Conservation (phyloP, 1,140 invertebrate genomes). For the Listronotus oregonensis region DNA sequence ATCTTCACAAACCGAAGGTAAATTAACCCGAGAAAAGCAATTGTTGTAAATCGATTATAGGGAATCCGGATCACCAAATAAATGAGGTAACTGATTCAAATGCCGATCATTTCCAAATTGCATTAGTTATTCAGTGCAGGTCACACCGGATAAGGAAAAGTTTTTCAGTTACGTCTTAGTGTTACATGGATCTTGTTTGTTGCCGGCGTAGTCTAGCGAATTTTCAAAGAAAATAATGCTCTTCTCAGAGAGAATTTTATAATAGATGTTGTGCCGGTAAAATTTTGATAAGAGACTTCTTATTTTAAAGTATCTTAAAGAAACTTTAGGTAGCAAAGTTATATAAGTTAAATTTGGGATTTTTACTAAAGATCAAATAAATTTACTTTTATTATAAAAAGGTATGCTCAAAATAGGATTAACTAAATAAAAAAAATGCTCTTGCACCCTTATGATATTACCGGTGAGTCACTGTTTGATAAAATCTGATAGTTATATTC, state of each 20-base stretch:
- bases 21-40: neutral
- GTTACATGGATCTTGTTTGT: constrained; percentile 33
- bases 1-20: neutral
- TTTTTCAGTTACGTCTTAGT: constrained; percentile 34
- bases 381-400: too few relatives aligned
- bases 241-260: neutral
- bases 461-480: too few relatives aligned
- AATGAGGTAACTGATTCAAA: constrained; percentile 28
- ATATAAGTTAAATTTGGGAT: too few relatives aligned
- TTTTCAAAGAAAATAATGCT: constrained; percentile 14
- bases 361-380: too few relatives aligned
- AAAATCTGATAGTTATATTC: too few relatives aligned
- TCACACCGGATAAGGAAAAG: constrained; percentile 32
- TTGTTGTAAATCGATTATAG: constrained; percentile 27
- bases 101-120: constrained; percentile 27
- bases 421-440: too few relatives aligned
- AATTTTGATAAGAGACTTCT: too few relatives aligned
- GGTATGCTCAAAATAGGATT: too few relatives aligned
- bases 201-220: neutral
- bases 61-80: constrained; percentile 23
- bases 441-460: too few relatives aligned
- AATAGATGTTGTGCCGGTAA: neutral
- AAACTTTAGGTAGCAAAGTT: too few relatives aligned
- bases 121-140: constrained; percentile 33
- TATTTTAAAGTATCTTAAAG: too few relatives aligned